Conservation (phyloP, 2,888 invertebrate genomes). For the Minunthozetes semirufus region DNA sequence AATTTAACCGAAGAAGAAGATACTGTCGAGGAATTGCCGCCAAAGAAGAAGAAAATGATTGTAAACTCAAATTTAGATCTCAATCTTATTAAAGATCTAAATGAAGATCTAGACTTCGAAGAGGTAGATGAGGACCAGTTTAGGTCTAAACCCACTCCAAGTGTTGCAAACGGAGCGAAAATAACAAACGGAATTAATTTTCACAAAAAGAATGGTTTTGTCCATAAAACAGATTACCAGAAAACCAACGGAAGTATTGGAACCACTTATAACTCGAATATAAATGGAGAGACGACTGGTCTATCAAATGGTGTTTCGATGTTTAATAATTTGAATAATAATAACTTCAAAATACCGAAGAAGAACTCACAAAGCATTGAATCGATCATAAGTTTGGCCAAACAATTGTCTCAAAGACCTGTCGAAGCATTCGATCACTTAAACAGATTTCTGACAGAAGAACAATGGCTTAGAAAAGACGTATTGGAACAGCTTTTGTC, state of each 20-base stretch:
- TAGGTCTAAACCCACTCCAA: too few relatives aligned
- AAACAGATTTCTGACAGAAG: not conserved
- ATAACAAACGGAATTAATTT: too few relatives aligned
- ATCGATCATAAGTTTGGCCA: not conserved
- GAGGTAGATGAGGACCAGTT: not conserved
- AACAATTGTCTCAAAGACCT: not conserved
- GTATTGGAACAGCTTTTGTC: not conserved
- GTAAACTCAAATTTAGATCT: not conserved
- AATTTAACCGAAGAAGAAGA: too few relatives aligned
- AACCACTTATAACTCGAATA: too few relatives aligned
- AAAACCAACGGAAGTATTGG: too few relatives aligned
- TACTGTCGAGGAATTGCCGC: not conserved
- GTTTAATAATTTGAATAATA: not conserved
- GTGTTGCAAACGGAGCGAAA: too few relatives aligned
- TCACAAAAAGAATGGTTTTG: not conserved
- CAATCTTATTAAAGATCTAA: not conserved
- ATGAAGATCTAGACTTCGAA: not conserved
- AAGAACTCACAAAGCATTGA: not conserved
- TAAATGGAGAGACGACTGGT: not conserved
- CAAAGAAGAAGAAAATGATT: not conserved
- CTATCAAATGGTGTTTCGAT: not conserved
- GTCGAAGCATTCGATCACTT: constrained; percentile 5
- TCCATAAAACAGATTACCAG: not conserved
- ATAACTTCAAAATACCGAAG: constrained; percentile 18
- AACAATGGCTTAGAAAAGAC: not conserved